Base-by-base conservation (phyloP, 2,888 invertebrate species). In the Calephelis perditalis region DNA sequence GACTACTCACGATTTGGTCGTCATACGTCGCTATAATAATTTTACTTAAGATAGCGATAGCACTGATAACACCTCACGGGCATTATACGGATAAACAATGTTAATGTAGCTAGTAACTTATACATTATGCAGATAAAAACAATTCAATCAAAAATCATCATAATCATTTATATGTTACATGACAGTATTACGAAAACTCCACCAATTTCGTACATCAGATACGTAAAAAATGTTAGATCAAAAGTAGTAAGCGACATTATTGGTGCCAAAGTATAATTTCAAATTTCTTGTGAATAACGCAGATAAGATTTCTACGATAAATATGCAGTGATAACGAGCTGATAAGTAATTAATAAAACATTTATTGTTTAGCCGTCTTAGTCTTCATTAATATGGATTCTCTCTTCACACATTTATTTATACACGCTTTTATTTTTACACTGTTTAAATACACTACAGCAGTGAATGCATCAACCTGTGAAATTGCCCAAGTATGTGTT, bases 1-100 rank as follows among this genome's bases (percentile, higher is more conserved):
- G 70, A 73, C 76, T 72, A 70, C 72, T 74, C 73, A 72, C 74
- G 70, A 69, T 74, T 72, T 73, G 74, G 74, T 76, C 79, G 82
- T 82, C 82, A 78, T 81, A 83, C 79, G 79, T 77, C 73, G 79
- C 49, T 78, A 79, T 82, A 84, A 84, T 84, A 83, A 59, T 56
- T 37, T 83, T 79, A 83, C 81, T 81, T 78, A 77, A 87, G 89
- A 89, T 88, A 89, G 84, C 84, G 88, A 87, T 87, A 87, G 72
- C 72, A 73, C 79, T 86, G 89, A 90, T 89, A 89, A 89, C 79
- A 72, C 63, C 64, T 69, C 65, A 70, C 67, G 67, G 71, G 67
- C 68, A 65, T 61, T 62, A 65, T 62, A 66, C 65, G 59, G 65
- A 65, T 63, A 63, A 67, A 64, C 63, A 43, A 58, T 64, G 67